These are phyloP conservation scores for Thymelicus acteon DNA, from an alignment of 2,888 invertebrate species.

Conservation along the genomic window DNA sequence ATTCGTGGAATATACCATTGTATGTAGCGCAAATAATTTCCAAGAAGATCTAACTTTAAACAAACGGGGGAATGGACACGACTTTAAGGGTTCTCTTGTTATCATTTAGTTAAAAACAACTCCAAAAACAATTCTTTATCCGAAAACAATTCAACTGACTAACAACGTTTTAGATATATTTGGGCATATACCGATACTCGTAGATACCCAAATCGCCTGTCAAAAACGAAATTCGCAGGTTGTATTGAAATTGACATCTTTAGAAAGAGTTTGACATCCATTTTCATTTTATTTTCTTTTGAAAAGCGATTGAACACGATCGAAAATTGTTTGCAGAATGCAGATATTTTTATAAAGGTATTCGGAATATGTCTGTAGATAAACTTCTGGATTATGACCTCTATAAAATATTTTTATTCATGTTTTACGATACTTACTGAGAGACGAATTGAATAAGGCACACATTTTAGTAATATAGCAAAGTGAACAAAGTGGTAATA, in stretches of 20 bases:
- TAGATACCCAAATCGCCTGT: neutral
- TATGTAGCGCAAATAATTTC: too few species aligned
- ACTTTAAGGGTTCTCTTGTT: too few species aligned
- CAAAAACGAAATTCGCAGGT: neutral
- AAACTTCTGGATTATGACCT: neutral
- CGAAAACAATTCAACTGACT: too few species aligned
- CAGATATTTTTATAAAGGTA: constrained; percentile 8
- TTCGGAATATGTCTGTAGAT: neutral
- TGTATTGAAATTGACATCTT: neutral
- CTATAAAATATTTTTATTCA: neutral
- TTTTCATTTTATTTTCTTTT: constrained; percentile 13
- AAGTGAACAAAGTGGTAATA: neutral
- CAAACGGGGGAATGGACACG: too few species aligned
- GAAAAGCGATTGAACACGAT: constrained; percentile 3
- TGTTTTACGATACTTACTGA: neutral
- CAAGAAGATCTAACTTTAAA: too few species aligned
- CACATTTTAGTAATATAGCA: neutral
- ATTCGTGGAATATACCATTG: too few species aligned
- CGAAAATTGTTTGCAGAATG: neutral
- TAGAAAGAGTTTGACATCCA: constrained; percentile 5
- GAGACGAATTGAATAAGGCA: neutral
- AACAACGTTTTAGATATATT: too few species aligned
- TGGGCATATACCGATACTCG: neutral
- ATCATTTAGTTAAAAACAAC: too few species aligned
- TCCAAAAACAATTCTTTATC: too few species aligned